Conservation (phyloP, 2,797 vertebrate species). For the Martes flavigula region DNA sequence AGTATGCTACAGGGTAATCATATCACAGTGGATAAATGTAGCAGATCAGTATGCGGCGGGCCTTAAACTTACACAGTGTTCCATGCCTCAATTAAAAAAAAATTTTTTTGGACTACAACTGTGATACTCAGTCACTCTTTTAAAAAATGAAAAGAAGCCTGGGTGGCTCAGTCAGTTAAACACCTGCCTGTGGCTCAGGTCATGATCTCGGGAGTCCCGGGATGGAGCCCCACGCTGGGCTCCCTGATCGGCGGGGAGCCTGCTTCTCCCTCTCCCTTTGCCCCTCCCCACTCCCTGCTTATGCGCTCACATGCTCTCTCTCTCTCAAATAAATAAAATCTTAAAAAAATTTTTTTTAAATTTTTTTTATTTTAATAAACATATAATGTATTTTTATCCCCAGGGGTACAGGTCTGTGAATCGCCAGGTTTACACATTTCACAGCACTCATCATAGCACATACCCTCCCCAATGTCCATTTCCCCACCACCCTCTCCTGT, state of each 20-base stretch:
- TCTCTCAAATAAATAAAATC: neutral
- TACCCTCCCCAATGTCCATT: too few species aligned
- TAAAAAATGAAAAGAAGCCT: neutral
- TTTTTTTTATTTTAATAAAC: too few species aligned
- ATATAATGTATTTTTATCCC: too few species aligned
- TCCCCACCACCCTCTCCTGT: too few species aligned
- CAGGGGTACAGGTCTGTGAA: too few species aligned
- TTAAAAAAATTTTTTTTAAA: neutral
- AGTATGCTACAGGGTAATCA: fast-evolving
- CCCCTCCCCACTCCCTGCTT: neutral
- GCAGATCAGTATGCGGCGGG: fast-evolving
- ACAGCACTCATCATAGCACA: too few species aligned
- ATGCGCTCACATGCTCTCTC: neutral
- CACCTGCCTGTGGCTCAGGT: neutral
- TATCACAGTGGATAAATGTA: too few species aligned
- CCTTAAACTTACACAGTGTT: neutral
- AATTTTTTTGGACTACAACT: too few species aligned
- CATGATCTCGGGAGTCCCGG: neutral
- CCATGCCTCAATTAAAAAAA: neutral
- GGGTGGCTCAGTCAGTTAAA: neutral
- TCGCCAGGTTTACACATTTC: too few species aligned
- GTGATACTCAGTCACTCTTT: neutral
- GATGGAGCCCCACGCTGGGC: neutral
- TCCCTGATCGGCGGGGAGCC: fast-evolving
- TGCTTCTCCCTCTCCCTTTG: neutral